Conservation (phyloP, 2,888 invertebrate species). For the Galerucella pusilla region DNA sequence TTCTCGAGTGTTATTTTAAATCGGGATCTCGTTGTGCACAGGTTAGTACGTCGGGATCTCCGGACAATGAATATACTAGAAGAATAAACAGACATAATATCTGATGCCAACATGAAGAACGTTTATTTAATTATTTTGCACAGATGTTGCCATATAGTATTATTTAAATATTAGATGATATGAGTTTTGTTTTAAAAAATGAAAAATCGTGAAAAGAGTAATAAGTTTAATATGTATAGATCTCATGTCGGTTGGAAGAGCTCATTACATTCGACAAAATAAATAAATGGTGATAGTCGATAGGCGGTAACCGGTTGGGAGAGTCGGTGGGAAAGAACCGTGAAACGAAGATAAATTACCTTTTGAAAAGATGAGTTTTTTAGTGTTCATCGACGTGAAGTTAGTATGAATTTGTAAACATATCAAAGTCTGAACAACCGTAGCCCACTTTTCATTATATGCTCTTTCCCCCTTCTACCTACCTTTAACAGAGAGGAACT, state of each 20-base stretch:
- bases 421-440: constrained; percentile 65
- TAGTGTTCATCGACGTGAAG: constrained; percentile 65
- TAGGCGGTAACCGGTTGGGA: constrained; percentile 42
- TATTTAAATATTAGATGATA: too few relatives aligned
- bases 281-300: constrained; percentile 44
- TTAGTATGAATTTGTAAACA: constrained; percentile 66
- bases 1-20: too few relatives aligned
- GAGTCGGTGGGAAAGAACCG: constrained; percentile 56
- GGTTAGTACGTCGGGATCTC: too few relatives aligned
- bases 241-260: constrained; percentile 25
- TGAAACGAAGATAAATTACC: constrained; percentile 66
- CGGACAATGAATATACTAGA: too few relatives aligned
- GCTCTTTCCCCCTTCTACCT: constrained; percentile 29
- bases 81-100: too few relatives aligned
- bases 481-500: constrained; percentile 11
- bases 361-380: constrained; percentile 65
- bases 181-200: too few relatives aligned
- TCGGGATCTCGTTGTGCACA: too few relatives aligned
- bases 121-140: too few relatives aligned
- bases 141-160: too few relatives aligned
- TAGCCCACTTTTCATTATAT: constrained; percentile 65
- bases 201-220: constrained; percentile 22
- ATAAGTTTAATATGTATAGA: constrained; percentile 26
- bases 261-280: constrained; percentile 36
- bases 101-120: too few relatives aligned